A percentile compares a stretch with the other conserved stretches of the same genome.
Conservation (phyloP, 2,797 vertebrate genomes). For the Heteromormyrus szaboi region DNA sequence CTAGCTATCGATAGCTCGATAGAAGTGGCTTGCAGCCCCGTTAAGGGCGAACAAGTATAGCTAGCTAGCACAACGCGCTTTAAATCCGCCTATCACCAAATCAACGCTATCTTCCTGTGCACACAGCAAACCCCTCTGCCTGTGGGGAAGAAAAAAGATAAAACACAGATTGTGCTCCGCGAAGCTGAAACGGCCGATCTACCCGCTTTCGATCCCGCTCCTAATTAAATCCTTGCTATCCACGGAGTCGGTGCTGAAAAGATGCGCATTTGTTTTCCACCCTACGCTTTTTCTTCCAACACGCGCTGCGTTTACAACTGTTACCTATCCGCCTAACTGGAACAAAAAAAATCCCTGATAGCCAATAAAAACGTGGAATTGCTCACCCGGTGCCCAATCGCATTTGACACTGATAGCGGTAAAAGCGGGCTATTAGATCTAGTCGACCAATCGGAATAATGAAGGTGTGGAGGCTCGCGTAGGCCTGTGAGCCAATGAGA, state of each 20-base stretch:
- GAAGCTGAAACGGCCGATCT: constrained; percentile 5
- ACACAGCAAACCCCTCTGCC: constrained; percentile 23
- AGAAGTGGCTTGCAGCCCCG: constrained; percentile 39
- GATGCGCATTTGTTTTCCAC: constrained; percentile 49
- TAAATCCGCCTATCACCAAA: constrained; percentile 26
- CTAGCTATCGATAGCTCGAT: constrained; percentile 23
- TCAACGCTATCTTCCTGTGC: constrained; percentile 25
- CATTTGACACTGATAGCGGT: not conserved
- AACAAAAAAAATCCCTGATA: constrained; percentile 16
- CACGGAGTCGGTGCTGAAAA: constrained; percentile 63
- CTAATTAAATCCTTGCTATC: constrained; percentile 49
- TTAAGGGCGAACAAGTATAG: constrained; percentile 47
- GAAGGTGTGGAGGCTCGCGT: constrained; percentile 43
- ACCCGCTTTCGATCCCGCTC: constrained; percentile 30
- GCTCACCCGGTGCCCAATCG: constrained; percentile 44
- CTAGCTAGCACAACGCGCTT: constrained; percentile 38
- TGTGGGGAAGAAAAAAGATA: constrained; percentile 31
- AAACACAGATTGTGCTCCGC: constrained; percentile 31
- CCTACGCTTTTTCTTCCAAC: constrained; percentile 38
- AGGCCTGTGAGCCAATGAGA: constrained; percentile 42
- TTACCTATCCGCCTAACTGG: constrained; percentile 44
- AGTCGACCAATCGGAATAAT: constrained; percentile 34
- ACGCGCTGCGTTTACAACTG: constrained; percentile 67
- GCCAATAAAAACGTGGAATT: constrained; percentile 39
- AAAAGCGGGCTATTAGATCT: not conserved